Evolutionary conservation across 23 tunicate genomes (phyloP), one percentile per base, ranked within the genome.

Genomic region (Trididemnum miniatum): DNA sequence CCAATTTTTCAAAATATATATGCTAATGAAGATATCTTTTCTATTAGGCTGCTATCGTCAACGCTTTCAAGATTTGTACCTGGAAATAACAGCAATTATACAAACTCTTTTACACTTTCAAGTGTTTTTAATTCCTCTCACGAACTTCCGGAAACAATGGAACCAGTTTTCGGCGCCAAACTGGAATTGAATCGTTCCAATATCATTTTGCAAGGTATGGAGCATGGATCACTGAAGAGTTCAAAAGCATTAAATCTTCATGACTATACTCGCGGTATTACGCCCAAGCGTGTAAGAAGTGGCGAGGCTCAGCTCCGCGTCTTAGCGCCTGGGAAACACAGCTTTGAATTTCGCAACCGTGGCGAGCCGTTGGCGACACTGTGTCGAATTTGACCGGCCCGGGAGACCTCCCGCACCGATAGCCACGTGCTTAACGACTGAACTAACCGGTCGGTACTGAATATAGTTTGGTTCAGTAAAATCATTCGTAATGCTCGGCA

Each of bases 171-270:
- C 30, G 96, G 96, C 0, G 67, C 35, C 1, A 80, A 85, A 40
- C 80, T 80, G 83, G 96, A 90, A 80, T 24, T 90, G 2, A 71
- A 80, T 18, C 29, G 86, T 22, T 54, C 65, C 20, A 72, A 73
- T 2, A 38, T 90, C 0, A 73, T 24, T 12, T 60, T 65, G 29
- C 52, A 71, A 74, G 96, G 96, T 90, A 63, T 59, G n/a, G n/a
- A n/a, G n/a, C n/a, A n/a, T n/a, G n/a, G n/a, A n/a, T n/a, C n/a
- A n/a, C n/a, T n/a, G n/a, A n/a, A n/a, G n/a, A n/a, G n/a, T n/a
- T n/a, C n/a, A n/a, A n/a, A n/a, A n/a, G n/a, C n/a, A n/a, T n/a
- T n/a, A n/a, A n/a, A n/a, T n/a, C n/a, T n/a, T n/a, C n/a, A n/a
- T n/a, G n/a, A n/a, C n/a, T 44, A 44, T 44, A 44, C 54, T 44